Conservation (phyloP, 2,797 vertebrate genomes). For the Mionectes olivaceus region DNA sequence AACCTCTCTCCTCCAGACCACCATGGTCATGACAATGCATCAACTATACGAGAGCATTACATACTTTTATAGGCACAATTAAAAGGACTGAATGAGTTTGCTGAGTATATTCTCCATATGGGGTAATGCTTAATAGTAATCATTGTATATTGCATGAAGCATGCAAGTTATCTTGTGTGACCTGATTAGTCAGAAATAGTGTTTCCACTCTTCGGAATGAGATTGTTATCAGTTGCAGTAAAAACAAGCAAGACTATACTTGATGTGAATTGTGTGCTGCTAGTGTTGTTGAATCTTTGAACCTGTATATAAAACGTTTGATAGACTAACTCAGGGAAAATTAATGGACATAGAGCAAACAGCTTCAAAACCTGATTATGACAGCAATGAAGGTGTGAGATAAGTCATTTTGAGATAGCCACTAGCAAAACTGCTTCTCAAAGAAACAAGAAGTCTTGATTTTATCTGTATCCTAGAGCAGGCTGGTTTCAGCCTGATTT, state of each 20-base stretch:
- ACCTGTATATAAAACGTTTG: neutral
- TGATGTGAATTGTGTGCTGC: neutral
- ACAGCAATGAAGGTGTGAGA: neutral
- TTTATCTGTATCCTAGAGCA: neutral
- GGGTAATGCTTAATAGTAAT: constrained; percentile 22
- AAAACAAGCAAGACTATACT: constrained; percentile 9
- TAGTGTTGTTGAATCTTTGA: accelerated
- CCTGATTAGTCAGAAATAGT: constrained; percentile 43
- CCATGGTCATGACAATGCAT: constrained; percentile 27
- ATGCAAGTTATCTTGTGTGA: neutral
- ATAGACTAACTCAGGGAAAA: neutral
- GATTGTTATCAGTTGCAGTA: constrained; percentile 26
- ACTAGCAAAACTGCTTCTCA: neutral
- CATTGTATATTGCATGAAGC: neutral
- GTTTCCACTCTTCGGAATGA: constrained; percentile 29
- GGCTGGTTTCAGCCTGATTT: neutral
- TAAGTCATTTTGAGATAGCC: neutral
- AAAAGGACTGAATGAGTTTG: constrained; percentile 41
- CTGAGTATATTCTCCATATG: neutral
- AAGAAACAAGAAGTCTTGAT: neutral
- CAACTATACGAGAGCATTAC: constrained; percentile 38
- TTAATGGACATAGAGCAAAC: neutral
- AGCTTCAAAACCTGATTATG: neutral
- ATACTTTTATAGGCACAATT: constrained; percentile 52
- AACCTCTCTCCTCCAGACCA: constrained; percentile 8